A percentile compares a stretch with the other conserved stretches of the same genome.
Evolutionary conservation across 2,113 vertebrate species (phyloP).

Genomic region (Lamprologus tigripictilis): DNA sequence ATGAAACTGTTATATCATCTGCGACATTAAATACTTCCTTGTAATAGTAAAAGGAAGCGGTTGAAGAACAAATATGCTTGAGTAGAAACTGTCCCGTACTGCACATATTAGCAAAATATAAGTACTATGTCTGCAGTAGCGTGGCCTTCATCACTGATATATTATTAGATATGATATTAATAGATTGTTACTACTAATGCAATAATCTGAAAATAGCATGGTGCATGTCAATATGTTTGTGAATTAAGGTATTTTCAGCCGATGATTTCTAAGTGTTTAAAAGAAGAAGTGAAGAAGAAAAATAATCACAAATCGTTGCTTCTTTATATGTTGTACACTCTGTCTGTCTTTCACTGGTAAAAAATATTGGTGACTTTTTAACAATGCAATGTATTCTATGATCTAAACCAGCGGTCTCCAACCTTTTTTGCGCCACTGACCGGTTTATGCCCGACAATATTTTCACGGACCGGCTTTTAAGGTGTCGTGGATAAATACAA

Average conservation of each 20-base stretch:
- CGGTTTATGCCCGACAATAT: too few relatives aligned
- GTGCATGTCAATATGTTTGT: not conserved
- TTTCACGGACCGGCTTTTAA: too few relatives aligned
- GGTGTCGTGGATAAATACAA: too few relatives aligned
- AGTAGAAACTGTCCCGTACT: not conserved
- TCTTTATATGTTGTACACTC: not conserved
- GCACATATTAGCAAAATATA: not conserved
- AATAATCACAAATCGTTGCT: not conserved
- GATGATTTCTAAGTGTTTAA: not conserved
- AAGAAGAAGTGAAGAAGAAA: not conserved
- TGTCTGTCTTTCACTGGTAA: not conserved
- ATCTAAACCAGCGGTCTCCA: rapidly evolving
- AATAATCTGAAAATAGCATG: not conserved
- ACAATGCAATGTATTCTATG: not conserved
- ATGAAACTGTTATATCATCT: not conserved
- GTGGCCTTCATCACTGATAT: not conserved
- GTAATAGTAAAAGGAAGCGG: not conserved
- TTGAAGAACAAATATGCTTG: not conserved
- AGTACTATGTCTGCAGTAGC: not conserved
- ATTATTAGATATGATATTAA: not conserved
- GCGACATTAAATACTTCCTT: not conserved
- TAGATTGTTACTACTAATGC: not conserved
- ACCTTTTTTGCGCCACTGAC: too few relatives aligned
- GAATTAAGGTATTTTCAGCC: not conserved
- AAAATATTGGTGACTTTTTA: not conserved